These are phyloP conservation scores for Heliornis fulica DNA, from an alignment of 2,113 vertebrate species.

Conservation along the genomic window DNA sequence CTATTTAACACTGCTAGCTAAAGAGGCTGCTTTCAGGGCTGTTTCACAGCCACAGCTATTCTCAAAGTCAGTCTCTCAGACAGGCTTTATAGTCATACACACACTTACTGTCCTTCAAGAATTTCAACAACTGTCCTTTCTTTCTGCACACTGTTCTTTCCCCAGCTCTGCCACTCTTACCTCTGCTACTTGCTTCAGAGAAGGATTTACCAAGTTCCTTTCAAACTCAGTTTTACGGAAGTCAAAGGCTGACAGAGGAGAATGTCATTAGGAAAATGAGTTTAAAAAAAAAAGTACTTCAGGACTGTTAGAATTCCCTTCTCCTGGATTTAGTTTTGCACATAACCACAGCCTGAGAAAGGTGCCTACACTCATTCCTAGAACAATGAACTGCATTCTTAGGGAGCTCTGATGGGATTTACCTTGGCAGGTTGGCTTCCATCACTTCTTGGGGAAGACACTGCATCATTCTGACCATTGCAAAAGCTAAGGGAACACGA, in stretches of 20 bases:
- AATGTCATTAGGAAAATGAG: neutral
- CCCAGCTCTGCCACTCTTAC: neutral
- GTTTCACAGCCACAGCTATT: neutral
- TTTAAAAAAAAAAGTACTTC: neutral
- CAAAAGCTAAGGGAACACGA: conserved; percentile 90
- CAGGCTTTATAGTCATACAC: neutral
- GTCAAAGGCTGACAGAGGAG: neutral
- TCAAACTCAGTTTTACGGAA: neutral
- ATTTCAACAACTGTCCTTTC: neutral
- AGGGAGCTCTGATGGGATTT: neutral
- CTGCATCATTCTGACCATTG: conserved; percentile 95
- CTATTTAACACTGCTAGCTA: neutral
- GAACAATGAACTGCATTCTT: neutral
- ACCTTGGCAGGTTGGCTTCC: conserved; percentile 92
- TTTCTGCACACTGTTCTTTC: neutral
- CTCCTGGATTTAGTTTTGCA: neutral
- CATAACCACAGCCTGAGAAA: neutral
- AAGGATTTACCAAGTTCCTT: neutral
- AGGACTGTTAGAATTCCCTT: neutral
- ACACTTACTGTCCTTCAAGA: neutral
- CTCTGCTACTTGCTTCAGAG: neutral
- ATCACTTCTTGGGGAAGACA: conserved; percentile 87
- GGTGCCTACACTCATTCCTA: neutral
- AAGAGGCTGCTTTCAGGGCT: neutral
- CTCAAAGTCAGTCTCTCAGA: neutral